Base-by-base conservation (phyloP, 2,797 vertebrate genomes). In the Muscicapa comitata region DNA sequence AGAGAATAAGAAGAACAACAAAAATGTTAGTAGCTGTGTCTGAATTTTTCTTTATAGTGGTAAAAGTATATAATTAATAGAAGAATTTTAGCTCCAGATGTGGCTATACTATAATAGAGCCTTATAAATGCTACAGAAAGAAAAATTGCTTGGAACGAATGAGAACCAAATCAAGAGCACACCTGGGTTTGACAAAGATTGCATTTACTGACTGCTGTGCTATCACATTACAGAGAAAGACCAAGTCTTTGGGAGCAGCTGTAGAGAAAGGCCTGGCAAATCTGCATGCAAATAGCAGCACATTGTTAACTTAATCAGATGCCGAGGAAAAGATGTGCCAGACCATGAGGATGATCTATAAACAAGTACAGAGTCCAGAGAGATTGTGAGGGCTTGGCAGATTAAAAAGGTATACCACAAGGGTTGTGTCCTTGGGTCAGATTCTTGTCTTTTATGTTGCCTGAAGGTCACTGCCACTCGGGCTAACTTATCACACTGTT, bases 281-380 rank as follows among this genome's bases (percentile, higher is more conserved):
- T 99, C 99, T 99, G 98, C 99, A 99, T 99, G 99, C 99, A 99
- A 99, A 99, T 99, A 99, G 99, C 99, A 99, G 98, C 98, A 99
- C 99, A 99, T 99, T 99, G 99, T 99, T 99, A 99, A 99, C 99
- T 99, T 99, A 99, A 99, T 99, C 99, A 99, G 99, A 99, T 99
- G 99, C 99, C 98, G 98, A 98, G 98, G 98, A 99, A 98, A 98
- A 98, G 98, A 98, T 98, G 98, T 97, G 98, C 97, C 98, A 98
- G 97, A 96, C 97, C 97, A 96, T 90, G 94, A 97, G 97, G 97
- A 98, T 94, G 97, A 98, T 97, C 97, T 97, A 97, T 97, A 97
- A 98, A 97, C 97, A 97, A 97, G 94, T 98, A 96, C 97, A 97
- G 95, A 97, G 98, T 98, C 98, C 97, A 92, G 96, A 97, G 98